Percentiles rank a stretch among this genome's conserved stretches.
phyloP scores from a whole-genome alignment of 2,888 invertebrate species.

The Drosophila mayaguana region DNA sequence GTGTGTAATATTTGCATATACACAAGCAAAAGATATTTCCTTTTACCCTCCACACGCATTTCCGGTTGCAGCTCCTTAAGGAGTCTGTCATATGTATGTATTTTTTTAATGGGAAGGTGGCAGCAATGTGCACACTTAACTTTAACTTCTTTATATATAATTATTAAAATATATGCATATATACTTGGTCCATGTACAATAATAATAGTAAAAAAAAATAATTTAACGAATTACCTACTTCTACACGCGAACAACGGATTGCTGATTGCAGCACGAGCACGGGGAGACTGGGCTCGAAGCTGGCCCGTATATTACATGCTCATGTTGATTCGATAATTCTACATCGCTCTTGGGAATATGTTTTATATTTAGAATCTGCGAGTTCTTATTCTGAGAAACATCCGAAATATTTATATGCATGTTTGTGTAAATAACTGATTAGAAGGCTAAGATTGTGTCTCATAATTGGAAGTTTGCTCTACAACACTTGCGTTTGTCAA shows the following conservation, averaged over 20 bases:
- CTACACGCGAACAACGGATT: conserved; percentile 66
- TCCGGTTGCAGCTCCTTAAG: conserved; percentile 31
- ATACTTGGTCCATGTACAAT: background rate
- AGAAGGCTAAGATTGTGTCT: conserved; percentile 26
- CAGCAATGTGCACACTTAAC: background rate
- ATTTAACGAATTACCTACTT: conserved; percentile 62
- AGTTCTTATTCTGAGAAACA: conserved; percentile 27
- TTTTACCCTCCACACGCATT: conserved; percentile 16
- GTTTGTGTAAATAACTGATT: conserved; percentile 25
- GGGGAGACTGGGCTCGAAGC: conserved; percentile 73
- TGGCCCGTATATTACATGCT: conserved; percentile 70
- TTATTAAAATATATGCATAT: background rate
- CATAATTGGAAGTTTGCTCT: conserved; percentile 29
- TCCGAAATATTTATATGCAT: conserved; percentile 21
- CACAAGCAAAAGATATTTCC: conserved; percentile 9
- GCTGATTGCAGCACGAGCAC: conserved; percentile 77
- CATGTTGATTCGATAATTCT: conserved; percentile 48
- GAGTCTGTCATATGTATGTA: background rate
- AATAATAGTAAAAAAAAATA: conserved; percentile 31
- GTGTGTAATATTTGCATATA: background rate
- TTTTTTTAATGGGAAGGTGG: conserved; percentile 1
- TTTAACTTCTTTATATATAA: background rate
- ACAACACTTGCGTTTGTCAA: conserved; percentile 15
- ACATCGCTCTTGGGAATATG: conserved; percentile 45
- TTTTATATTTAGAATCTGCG: conserved; percentile 59